A percentile compares a stretch with the other conserved stretches of the same genome.
Evolutionary conservation across 2,888 invertebrate genomes (phyloP).

Genomic region (Drosophila dives): DNA sequence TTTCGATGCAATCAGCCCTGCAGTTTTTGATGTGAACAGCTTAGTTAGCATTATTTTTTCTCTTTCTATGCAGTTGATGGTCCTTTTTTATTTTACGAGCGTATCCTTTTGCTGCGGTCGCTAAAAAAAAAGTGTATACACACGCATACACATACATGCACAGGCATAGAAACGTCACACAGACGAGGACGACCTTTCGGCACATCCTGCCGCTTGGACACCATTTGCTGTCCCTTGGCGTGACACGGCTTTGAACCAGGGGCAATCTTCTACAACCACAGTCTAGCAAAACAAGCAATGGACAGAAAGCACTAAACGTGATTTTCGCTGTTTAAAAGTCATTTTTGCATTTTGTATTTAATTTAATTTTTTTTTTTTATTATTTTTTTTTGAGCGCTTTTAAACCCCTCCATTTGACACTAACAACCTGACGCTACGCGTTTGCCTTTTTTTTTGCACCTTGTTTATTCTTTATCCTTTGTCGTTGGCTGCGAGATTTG

Average conservation of each 20-base stretch:
- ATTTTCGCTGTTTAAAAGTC: slow-evolving; percentile 75
- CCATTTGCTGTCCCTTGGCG: slow-evolving; percentile 30
- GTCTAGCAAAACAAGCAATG: background rate
- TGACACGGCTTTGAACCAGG: slow-evolving; percentile 21
- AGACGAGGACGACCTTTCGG: slow-evolving; percentile 69
- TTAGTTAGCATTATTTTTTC: slow-evolving; percentile 36
- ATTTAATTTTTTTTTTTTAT: slow-evolving; percentile 47
- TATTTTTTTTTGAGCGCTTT: slow-evolving; percentile 9
- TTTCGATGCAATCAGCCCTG: slow-evolving; percentile 23
- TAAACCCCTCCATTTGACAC: background rate
- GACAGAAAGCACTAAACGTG: slow-evolving; percentile 60
- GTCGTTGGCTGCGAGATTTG: slow-evolving; percentile 33
- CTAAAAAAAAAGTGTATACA: slow-evolving; percentile 77
- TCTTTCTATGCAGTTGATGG: slow-evolving; percentile 11
- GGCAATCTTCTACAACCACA: slow-evolving; percentile 21
- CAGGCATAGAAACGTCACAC: slow-evolving; percentile 29
- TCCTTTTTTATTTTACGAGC: slow-evolving; percentile 45
- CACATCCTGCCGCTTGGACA: slow-evolving; percentile 51
- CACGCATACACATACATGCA: slow-evolving; percentile 1
- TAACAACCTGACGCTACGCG: slow-evolving; percentile 35
- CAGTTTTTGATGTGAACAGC: slow-evolving; percentile 18
- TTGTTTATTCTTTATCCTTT: slow-evolving; percentile 77
- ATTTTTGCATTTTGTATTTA: slow-evolving; percentile 81
- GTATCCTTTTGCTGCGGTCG: slow-evolving; percentile 67
- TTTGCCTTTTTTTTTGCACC: slow-evolving; percentile 43